A percentile compares a stretch with the other conserved stretches of the same genome.
phyloP scores from a whole-genome alignment of 2,888 invertebrate genomes.

The Rhagonycha fulva region DNA sequence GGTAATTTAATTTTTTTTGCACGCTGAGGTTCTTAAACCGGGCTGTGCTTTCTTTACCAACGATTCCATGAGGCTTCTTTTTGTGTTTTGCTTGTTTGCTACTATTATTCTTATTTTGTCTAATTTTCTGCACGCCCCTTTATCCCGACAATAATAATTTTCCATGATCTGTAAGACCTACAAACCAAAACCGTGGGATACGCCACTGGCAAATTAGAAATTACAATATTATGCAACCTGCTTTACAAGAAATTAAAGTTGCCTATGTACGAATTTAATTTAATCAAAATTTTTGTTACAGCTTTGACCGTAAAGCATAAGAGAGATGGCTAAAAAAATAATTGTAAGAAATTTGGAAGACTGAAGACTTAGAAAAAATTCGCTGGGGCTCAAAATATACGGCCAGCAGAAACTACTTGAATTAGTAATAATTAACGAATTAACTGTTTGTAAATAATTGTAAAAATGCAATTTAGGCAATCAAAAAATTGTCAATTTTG shows the following conservation, averaged over 20 bases:
- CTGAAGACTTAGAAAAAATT: background rate
- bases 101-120: too few relatives aligned
- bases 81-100: conserved; percentile 10
- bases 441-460: background rate
- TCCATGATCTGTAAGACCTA: too few relatives aligned
- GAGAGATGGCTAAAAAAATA: background rate
- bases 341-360: background rate
- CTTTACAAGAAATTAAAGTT: background rate
- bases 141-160: too few relatives aligned
- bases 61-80: too few relatives aligned
- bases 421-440: background rate
- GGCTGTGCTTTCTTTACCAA: too few relatives aligned
- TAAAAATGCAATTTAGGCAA: background rate
- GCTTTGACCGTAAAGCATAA: background rate
- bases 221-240: background rate
- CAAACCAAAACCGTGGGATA: background rate
- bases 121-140: too few relatives aligned
- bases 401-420: background rate
- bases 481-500: background rate
- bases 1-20: too few relatives aligned
- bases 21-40: too few relatives aligned
- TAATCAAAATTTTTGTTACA: background rate
- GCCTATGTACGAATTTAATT: background rate
- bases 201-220: background rate
- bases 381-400: background rate